Evolutionary conservation across 2,797 vertebrate species (phyloP).

Genomic region (Podarcis siculus): DNA sequence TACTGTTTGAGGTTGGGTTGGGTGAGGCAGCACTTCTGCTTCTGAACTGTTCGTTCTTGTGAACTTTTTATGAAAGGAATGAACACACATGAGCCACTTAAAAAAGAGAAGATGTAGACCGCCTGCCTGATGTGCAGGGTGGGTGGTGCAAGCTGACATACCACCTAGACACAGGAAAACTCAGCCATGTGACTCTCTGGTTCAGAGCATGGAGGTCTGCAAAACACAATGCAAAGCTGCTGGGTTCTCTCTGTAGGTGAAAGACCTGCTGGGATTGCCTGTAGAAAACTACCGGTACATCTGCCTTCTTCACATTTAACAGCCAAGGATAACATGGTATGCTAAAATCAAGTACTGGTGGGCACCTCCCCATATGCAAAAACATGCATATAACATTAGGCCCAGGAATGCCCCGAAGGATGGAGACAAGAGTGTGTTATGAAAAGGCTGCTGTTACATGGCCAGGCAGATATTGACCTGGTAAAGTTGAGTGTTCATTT

Average conservation of each 20-base stretch:
- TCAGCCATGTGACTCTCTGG: neutral
- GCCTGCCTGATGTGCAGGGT: neutral
- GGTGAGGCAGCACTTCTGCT: neutral
- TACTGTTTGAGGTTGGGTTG: neutral
- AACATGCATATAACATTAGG: neutral
- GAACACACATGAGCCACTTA: neutral
- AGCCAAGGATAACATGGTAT: neutral
- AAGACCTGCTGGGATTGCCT: neutral
- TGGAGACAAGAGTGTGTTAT: neutral
- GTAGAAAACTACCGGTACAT: neutral
- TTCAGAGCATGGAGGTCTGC: neutral
- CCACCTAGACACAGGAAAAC: too few species aligned
- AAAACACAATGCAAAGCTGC: neutral
- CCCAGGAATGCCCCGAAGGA: neutral
- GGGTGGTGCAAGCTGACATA: neutral
- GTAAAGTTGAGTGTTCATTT: neutral
- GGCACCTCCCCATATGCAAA: too few species aligned
- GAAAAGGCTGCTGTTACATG: neutral
- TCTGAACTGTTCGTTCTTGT: neutral
- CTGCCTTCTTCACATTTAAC: neutral
- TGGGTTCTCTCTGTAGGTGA: too few species aligned
- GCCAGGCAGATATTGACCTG: neutral
- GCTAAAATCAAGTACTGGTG: neutral
- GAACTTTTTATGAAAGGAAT: too few species aligned
- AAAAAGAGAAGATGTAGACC: neutral